These are phyloP conservation scores for Ischnus inquisitorius DNA, from an alignment of 2,888 invertebrate species.

Conservation along the genomic window DNA sequence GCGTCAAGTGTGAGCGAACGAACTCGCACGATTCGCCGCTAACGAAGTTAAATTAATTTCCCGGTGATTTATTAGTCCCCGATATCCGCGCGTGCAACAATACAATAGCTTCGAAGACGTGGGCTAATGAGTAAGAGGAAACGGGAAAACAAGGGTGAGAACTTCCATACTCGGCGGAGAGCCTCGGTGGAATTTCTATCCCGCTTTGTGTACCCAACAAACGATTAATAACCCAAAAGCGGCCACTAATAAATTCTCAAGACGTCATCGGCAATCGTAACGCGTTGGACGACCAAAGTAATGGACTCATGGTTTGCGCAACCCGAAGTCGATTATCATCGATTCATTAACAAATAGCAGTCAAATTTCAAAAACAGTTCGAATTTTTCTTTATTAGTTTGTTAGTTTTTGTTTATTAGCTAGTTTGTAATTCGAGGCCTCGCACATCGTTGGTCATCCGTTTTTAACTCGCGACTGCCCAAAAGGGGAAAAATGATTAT, in stretches of 20 bases:
- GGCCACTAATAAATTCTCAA: neutral
- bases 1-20: neutral
- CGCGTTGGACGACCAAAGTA: neutral
- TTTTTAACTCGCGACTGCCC: too few species aligned
- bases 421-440: too few species aligned
- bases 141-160: conserved; percentile 20
- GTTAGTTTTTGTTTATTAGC: too few species aligned
- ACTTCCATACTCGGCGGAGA: neutral
- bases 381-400: too few species aligned
- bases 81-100: neutral
- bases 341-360: too few species aligned
- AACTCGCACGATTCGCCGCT: neutral
- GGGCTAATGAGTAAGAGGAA: neutral
- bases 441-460: too few species aligned
- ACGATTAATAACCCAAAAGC: conserved; percentile 12
- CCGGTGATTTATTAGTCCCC: conserved; percentile 18
- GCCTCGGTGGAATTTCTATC: neutral
- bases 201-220: too few species aligned
- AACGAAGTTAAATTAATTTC: neutral
- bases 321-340: too few species aligned
- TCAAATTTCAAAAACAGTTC: too few species aligned
- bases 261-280: neutral
- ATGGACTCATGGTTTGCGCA: neutral
- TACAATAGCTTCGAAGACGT: conserved; percentile 8
- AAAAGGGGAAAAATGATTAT: too few species aligned